These are phyloP conservation scores for Exaiptasia diaphana DNA, from an alignment of 64 coral and sea anemone genomes.

Conservation along the genomic window DNA sequence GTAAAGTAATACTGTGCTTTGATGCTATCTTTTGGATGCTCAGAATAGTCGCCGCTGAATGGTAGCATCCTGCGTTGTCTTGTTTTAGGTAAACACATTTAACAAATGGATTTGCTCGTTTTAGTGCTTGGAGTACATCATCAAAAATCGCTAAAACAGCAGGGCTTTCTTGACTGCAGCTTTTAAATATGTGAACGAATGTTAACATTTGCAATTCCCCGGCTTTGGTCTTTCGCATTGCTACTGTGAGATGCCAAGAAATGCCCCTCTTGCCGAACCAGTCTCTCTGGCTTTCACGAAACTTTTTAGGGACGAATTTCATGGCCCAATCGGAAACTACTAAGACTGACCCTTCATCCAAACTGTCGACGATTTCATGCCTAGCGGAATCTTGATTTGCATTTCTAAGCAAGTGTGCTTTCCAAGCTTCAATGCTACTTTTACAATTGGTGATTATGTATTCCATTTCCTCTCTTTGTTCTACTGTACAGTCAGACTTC, in stretches of 20 bases:
- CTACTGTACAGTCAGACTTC: background rate
- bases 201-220: background rate
- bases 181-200: constrained; percentile 10
- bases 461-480: background rate
- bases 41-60: background rate
- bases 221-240: background rate
- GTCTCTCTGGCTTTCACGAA: background rate
- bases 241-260: constrained; percentile 27
- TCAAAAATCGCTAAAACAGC: background rate
- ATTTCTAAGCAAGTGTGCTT: constrained; percentile 5
- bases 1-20: background rate
- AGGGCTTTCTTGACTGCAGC: constrained; percentile 1
- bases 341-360: background rate
- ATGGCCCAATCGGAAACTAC: background rate
- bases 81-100: background rate
- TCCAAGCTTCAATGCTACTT: constrained; percentile 13
- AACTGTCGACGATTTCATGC: background rate
- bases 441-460: background rate
- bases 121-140: background rate
- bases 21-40: background rate
- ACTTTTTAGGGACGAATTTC: background rate
- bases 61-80: constrained; percentile 28
- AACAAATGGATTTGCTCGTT: background rate
- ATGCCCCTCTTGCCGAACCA: constrained; percentile 36
- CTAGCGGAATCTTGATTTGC: background rate